Conservation (phyloP, 2,888 invertebrate genomes). For the Dicranocentrus wangi region DNA sequence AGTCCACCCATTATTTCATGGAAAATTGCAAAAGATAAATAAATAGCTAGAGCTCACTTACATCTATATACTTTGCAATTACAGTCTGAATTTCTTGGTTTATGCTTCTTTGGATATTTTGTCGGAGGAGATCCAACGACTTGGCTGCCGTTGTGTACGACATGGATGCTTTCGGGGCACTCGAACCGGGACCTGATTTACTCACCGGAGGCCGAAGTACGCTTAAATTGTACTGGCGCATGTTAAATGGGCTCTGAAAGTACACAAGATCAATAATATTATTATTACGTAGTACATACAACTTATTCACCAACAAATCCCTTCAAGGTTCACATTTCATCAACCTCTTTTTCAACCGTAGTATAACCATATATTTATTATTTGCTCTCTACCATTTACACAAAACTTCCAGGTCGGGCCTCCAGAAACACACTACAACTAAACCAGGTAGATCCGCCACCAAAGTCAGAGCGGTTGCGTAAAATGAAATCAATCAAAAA, state of each 20-base stretch:
- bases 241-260: slow-evolving; percentile 80
- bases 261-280: too few species aligned
- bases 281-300: too few species aligned
- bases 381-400: not conserved
- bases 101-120: slow-evolving; percentile 84
- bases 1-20: too few species aligned
- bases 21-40: too few species aligned
- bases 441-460: too few species aligned
- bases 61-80: slow-evolving; percentile 85
- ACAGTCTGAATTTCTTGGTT: slow-evolving; percentile 86
- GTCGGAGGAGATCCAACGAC: slow-evolving; percentile 83
- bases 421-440: too few species aligned
- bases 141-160: slow-evolving; percentile 80
- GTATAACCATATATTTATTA: not conserved
- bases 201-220: slow-evolving; percentile 77
- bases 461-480: too few species aligned
- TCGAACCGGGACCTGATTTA: slow-evolving; percentile 70
- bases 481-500: too few species aligned
- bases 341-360: not conserved
- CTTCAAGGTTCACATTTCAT: not conserved
- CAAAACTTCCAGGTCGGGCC: too few species aligned
- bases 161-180: slow-evolving; percentile 70
- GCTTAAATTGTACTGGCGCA: slow-evolving; percentile 83
- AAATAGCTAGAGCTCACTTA: too few species aligned
- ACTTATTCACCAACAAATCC: too few species aligned